Evolutionary conservation across 1,140 invertebrate species (phyloP).

Genomic region (Campoletis sonorensis): DNA sequence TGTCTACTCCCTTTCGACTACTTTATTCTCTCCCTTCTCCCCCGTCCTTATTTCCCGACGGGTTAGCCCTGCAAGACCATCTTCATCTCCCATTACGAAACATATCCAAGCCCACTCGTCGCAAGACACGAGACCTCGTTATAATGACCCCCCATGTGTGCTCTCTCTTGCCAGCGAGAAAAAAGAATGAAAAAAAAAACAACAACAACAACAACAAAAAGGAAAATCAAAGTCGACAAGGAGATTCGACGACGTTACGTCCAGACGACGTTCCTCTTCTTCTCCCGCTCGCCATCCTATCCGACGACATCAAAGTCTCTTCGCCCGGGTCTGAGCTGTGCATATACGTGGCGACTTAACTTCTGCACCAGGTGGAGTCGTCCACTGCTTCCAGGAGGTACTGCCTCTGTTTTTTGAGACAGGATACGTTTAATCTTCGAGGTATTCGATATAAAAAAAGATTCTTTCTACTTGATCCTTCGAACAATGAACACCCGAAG

Average conservation of each 20-base stretch:
- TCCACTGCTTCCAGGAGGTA: too few species aligned
- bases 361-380: not conserved
- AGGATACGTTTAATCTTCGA: not conserved
- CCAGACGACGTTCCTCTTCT: conserved; percentile 17
- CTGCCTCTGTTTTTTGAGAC: not conserved
- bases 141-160: conserved; percentile 62
- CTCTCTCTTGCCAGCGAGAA: conserved; percentile 54
- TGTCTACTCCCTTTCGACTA: conserved; percentile 22
- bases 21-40: conserved; percentile 33
- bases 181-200: too few species aligned
- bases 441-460: too few species aligned
- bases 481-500: not conserved
- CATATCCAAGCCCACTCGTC: conserved; percentile 35
- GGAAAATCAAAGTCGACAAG: conserved; percentile 44
- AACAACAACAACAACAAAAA: too few species aligned
- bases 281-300: conserved; percentile 35
- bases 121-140: conserved; percentile 64
- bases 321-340: conserved; percentile 38
- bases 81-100: conserved; percentile 45
- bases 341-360: not conserved
- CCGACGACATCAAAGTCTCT: conserved; percentile 50
- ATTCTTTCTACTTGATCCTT: too few species aligned
- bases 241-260: conserved; percentile 44
- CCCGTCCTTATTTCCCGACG: conserved; percentile 30
- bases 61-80: conserved; percentile 8